Evolutionary conservation across 2,888 invertebrate genomes (phyloP), one percentile per base, ranked within the genome.

Genomic region (Agrochola circellaris): DNA sequence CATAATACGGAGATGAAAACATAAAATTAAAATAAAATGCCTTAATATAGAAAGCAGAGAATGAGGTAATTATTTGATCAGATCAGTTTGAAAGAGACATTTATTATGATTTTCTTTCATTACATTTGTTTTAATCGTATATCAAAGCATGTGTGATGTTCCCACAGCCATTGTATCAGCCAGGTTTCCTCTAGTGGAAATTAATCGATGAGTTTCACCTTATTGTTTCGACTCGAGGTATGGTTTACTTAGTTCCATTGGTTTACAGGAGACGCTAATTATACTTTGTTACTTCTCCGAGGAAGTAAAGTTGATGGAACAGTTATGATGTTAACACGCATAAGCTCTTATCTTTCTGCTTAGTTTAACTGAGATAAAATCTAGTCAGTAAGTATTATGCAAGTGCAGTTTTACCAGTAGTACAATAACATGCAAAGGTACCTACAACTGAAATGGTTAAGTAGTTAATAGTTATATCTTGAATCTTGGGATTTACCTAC

Each of bases 151-250:
- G 66, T 66, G 77, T 77, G 48, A 79, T 84, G 62, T 91, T 92
- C 93, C 88, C 93, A 92, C 92, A 89, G 86, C 88, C 90, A 92
- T 93, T 94, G 93, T 95, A 89, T 87, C 82, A 86, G 70, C 75
- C 62, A 81, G 87, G 90, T 92, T 93, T 93, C 92, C 92, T 93
- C 86, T 86, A 86, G 82, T 87, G 89, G 89, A 91, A 90, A 93
- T 92, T 86, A 88, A 88, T 88, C 89, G 92, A 94, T 93, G 92
- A 93, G 93, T 95, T 96, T 96, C 96, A 93, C 95, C 92, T 93
- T 92, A 93, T 93, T 94, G 92, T 93, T 89, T 84, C 76, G 81
- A 88, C 79, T 80, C 78, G 84, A 84, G 84, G 73, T 77, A 84
- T 75, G 87, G 87, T 84, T 84, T 84, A 87, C 87, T 81, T 77